Conservation (phyloP, 2,797 vertebrate genomes). For the Anomalospiza imberbis region DNA sequence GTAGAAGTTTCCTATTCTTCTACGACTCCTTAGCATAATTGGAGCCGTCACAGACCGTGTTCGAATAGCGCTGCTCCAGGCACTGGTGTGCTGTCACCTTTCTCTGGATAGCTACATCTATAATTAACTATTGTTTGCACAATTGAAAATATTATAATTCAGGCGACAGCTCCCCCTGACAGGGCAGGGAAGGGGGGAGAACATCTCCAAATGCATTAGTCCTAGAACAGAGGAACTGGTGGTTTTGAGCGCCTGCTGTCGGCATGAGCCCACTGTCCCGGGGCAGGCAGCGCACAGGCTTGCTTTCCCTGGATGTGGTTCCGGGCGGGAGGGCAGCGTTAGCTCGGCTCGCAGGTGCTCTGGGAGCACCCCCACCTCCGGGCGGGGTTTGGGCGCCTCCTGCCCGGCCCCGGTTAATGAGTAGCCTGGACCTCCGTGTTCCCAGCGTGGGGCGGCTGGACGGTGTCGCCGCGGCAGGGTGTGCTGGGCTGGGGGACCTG, state of each 20-base stretch:
- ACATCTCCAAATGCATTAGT: not conserved
- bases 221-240: not conserved
- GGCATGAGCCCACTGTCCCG: fast-evolving
- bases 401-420: not conserved
- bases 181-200: not conserved
- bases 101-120: not conserved
- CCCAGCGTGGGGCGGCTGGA: fast-evolving
- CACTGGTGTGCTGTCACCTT: not conserved
- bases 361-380: not conserved
- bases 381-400: not conserved
- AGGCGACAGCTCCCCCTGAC: not conserved
- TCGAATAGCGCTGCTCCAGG: not conserved
- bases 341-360: not conserved
- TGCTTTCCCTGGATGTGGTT: not conserved
- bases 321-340: fast-evolving
- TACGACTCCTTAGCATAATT: not conserved
- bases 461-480: fast-evolving
- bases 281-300: not conserved
- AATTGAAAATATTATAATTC: not conserved
- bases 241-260: not conserved
- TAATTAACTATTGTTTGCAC: not conserved
- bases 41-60: not conserved
- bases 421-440: not conserved
- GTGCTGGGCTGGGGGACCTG: not conserved
- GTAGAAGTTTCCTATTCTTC: not conserved